phyloP scores from a whole-genome alignment of 2,888 invertebrate genomes.

The Macrosiphum euphorbiae region DNA sequence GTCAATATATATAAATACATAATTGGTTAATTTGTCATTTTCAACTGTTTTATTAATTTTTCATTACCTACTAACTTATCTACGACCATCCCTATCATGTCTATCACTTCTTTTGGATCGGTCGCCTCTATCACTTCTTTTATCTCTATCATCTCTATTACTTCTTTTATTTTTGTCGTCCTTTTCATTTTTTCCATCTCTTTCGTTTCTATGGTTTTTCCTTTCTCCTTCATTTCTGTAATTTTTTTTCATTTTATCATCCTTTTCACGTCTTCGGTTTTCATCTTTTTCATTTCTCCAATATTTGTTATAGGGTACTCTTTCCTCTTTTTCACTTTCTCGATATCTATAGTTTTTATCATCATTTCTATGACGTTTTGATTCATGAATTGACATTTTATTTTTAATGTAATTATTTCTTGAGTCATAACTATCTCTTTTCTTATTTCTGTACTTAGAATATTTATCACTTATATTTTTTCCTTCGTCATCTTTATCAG shows the following conservation, averaged over 20 bases:
- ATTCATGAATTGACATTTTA: slow-evolving; percentile 66
- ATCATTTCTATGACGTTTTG: slow-evolving; percentile 65
- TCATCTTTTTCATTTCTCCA: slow-evolving; percentile 64
- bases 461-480: slow-evolving; percentile 58
- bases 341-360: slow-evolving; percentile 62
- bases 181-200: slow-evolving; percentile 52
- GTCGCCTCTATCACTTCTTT: slow-evolving; percentile 63
- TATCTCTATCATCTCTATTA: slow-evolving; percentile 61
- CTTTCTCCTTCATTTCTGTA: slow-evolving; percentile 64
- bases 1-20: not conserved
- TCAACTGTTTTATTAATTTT: not conserved
- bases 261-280: slow-evolving; percentile 42
- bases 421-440: slow-evolving; percentile 54
- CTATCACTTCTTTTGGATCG: slow-evolving; percentile 61
- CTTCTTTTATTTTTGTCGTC: slow-evolving; percentile 54
- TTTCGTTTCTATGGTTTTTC: slow-evolving; percentile 59
- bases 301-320: slow-evolving; percentile 58
- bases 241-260: slow-evolving; percentile 63
- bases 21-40: not conserved
- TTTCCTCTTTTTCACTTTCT: slow-evolving; percentile 65
- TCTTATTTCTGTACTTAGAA: slow-evolving; percentile 57
- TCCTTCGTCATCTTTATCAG: slow-evolving; percentile 68
- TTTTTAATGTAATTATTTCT: slow-evolving; percentile 65
- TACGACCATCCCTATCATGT: slow-evolving; percentile 33
- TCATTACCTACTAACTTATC: not conserved